These are phyloP conservation scores for Anthoptus insignis DNA, from an alignment of 2,888 invertebrate species.

Conservation along the genomic window DNA sequence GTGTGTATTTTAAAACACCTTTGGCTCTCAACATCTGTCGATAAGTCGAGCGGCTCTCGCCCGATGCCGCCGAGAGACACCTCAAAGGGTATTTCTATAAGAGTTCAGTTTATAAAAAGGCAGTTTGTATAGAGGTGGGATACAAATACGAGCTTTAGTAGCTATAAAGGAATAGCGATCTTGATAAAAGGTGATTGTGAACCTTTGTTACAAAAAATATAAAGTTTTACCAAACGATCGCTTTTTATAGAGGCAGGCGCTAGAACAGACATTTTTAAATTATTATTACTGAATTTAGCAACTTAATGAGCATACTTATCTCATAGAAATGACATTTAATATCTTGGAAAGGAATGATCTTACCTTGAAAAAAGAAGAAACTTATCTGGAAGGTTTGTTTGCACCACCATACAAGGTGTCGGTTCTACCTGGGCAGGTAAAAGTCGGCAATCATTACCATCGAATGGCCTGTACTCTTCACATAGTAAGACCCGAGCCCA, in stretches of 20 bases:
- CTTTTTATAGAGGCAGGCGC: neutral
- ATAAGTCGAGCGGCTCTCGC: conserved; percentile 14
- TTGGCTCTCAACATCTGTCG: conserved; percentile 13
- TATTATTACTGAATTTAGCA: too few species aligned
- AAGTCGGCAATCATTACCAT: too few species aligned
- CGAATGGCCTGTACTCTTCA: too few species aligned
- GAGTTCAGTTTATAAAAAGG: conserved; percentile 21
- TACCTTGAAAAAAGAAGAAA: too few species aligned
- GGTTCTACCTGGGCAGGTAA: too few species aligned
- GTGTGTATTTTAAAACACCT: conserved; percentile 29
- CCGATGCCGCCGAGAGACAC: conserved; percentile 16
- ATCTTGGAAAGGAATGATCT: too few species aligned
- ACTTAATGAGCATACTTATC: too few species aligned
- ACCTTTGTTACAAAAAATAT: conserved; percentile 5
- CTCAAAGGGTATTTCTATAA: conserved; percentile 22
- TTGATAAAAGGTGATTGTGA: neutral
- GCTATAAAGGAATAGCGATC: neutral
- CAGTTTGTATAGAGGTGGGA: conserved; percentile 11
- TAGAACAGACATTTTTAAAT: too few species aligned
- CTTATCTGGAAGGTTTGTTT: too few species aligned
- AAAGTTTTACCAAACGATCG: neutral
- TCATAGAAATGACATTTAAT: too few species aligned
- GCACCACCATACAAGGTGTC: too few species aligned
- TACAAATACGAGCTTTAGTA: neutral
- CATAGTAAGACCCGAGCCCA: too few species aligned